Base-by-base conservation (phyloP, 1,140 invertebrate species). In the Melitaea cinxia region DNA sequence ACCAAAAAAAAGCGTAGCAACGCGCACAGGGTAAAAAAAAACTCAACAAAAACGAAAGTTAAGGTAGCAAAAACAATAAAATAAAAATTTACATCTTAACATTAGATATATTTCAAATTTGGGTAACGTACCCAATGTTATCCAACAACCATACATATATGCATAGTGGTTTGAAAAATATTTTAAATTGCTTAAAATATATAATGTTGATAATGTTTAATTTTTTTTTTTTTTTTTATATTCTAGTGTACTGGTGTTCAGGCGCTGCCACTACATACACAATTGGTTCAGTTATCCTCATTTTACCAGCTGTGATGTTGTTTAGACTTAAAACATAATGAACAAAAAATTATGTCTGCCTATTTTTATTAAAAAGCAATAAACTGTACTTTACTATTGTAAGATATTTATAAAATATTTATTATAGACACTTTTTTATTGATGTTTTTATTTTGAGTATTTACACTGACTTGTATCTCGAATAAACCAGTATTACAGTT, bases 191-290 rank as follows among this genome's bases (percentile, higher is more conserved):
- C n/a, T 4, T 12, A 33, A 12, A 9, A 30, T 5, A 12, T 33
- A 10, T 33, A 2, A 9, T 33, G 7, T 7, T 12, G n/a, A 9
- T 33, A 12, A 33, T 33, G n/a, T 33, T 1, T 33, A 7, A 9
- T 3, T 33, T 33, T 10, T n/a, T 14, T 15, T 3, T 17, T 2
- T 21, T 24, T 49, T 21, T 42, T 7, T 15, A 3, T 26, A 15
- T 80, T 92, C 57, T 83, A 96, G 95, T 94, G 10, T 97, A 96
- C 88, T 97, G 96, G 96, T 95, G 94, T 76, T 91, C 96, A 60
- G 96, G 96, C 12, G 94, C 96, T 15, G 91, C 92, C 54, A 82
- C 92, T 10, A 96, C 95, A 0, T 97, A 97, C 78, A 91, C 94
- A n/a, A 88, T 93, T 12, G 96, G 96, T 9, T 94, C 95, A 45